A percentile compares a stretch with the other conserved stretches of the same genome.
These are phyloP conservation scores for Caenorhabditis sp. DNA, from an alignment of 2,888 invertebrate genomes.

Conservation along the genomic window DNA sequence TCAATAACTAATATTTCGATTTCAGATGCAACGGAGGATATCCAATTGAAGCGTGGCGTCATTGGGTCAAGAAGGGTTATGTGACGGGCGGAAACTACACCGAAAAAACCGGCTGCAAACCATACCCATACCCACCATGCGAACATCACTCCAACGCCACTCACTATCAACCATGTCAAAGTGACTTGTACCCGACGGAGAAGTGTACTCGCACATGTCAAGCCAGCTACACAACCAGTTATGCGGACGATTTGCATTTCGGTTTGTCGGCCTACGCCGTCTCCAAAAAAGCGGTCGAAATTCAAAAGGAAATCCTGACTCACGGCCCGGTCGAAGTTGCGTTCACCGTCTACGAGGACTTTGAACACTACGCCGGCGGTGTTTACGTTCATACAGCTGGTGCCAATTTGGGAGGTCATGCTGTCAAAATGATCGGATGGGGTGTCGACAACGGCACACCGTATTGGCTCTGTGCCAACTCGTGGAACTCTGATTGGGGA, in stretches of 20 bases:
- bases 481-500: constrained; percentile 93
- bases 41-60: constrained; percentile 84
- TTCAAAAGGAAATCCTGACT: constrained; percentile 77
- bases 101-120: constrained; percentile 80
- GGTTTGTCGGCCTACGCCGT: constrained; percentile 63
- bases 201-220: constrained; percentile 43
- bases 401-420: constrained; percentile 81
- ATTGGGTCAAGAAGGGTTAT: constrained; percentile 83
- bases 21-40: constrained; percentile 81
- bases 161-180: constrained; percentile 74
- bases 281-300: constrained; percentile 54
- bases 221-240: constrained; percentile 39
- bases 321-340: constrained; percentile 58
- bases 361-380: constrained; percentile 52
- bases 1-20: constrained; percentile 48
- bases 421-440: constrained; percentile 86
- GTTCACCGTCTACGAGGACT: constrained; percentile 59
- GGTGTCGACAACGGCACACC: constrained; percentile 78
- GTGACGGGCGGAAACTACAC: constrained; percentile 82
- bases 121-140: constrained; percentile 85
- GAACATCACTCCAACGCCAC: constrained; percentile 87
- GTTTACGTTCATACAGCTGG: constrained; percentile 79
- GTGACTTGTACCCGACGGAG: constrained; percentile 52
- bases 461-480: constrained; percentile 91
- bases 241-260: constrained; percentile 49